phyloP scores from a whole-genome alignment of 2,797 vertebrate genomes.

The Falco berigora region DNA sequence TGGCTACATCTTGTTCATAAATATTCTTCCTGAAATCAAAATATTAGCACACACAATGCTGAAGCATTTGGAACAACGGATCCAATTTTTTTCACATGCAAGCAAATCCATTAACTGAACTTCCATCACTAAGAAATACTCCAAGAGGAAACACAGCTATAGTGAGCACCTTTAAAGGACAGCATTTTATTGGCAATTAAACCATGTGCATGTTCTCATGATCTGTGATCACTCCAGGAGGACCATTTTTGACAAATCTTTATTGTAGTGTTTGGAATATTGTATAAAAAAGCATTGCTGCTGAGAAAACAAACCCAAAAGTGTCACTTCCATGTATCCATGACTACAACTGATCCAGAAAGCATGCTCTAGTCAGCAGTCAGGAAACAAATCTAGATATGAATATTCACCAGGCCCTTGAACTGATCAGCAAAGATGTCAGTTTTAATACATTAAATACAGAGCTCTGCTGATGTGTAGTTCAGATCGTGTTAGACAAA shows the following conservation, averaged over 20 bases:
- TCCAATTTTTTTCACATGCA: accelerated
- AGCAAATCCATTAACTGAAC: not conserved
- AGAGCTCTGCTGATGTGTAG: not conserved
- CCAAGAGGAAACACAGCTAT: not conserved
- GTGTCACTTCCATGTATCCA: conserved; percentile 31
- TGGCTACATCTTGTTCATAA: not conserved
- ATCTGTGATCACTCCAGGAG: not conserved
- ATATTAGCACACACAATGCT: accelerated
- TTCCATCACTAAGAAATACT: not conserved
- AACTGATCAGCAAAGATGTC: not conserved
- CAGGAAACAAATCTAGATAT: not conserved
- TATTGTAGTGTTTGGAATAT: not conserved
- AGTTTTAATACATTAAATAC: not conserved
- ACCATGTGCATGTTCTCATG: accelerated
- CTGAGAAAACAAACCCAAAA: not conserved
- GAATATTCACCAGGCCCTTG: not conserved
- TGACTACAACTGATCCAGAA: conserved; percentile 23
- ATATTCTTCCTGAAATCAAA: not conserved
- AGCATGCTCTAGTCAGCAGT: not conserved
- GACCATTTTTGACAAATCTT: not conserved
- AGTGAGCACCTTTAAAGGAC: not conserved
- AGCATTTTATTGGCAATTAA: not conserved
- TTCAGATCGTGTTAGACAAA: not conserved
- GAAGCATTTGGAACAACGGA: not conserved
- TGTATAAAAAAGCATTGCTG: not conserved